phyloP scores from a whole-genome alignment of 2,888 invertebrate genomes.

The Notodonta ziczac region DNA sequence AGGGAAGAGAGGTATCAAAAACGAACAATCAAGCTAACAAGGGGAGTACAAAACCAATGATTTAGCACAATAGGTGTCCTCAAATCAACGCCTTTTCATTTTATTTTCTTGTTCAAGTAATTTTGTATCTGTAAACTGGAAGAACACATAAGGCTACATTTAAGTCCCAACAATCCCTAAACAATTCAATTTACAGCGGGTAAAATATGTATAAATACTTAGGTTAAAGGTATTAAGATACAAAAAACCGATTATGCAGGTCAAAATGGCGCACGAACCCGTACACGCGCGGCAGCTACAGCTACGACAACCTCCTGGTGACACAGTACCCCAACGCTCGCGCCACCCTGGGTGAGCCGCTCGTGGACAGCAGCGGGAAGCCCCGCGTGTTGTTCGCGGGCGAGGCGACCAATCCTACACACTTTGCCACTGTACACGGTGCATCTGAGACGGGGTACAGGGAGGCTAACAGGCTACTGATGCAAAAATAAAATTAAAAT shows the following conservation, averaged over 20 bases:
- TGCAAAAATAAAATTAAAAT: constrained; percentile 21
- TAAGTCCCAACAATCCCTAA: too few species aligned
- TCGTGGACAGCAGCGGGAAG: constrained; percentile 68
- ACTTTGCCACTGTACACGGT: constrained; percentile 90
- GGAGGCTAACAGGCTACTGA: constrained; percentile 77
- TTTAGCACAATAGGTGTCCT: too few species aligned
- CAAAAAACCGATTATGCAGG: constrained; percentile 71
- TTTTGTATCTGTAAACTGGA: too few species aligned
- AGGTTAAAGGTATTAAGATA: too few species aligned
- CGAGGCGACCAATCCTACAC: constrained; percentile 82
- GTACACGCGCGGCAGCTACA: constrained; percentile 89
- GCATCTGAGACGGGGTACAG: constrained; percentile 87
- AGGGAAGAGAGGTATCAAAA: too few species aligned
- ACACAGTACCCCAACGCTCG: constrained; percentile 79
- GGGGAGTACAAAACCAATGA: too few species aligned
- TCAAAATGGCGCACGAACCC: constrained; percentile 89
- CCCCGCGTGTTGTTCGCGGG: constrained; percentile 86
- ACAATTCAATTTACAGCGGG: too few species aligned
- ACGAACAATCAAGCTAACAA: too few species aligned
- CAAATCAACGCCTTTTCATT: too few species aligned
- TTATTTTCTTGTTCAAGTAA: too few species aligned
- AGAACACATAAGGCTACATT: too few species aligned
- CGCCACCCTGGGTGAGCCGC: constrained; percentile 83
- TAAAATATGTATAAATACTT: too few species aligned
- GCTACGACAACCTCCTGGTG: constrained; percentile 82